phyloP scores from a whole-genome alignment of 2,888 invertebrate species.

The Argyresthia goedartella region DNA sequence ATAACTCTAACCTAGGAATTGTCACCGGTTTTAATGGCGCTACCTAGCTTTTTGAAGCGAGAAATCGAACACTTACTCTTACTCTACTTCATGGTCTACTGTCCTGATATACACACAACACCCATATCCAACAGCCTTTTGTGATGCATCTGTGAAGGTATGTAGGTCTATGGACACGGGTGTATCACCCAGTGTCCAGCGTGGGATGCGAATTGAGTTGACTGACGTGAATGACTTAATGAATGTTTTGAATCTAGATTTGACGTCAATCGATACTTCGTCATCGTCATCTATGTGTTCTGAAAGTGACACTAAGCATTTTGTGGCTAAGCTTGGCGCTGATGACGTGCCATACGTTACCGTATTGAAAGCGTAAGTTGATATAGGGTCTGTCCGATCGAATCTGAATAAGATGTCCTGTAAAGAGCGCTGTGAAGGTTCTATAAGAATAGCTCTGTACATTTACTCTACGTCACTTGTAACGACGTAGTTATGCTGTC shows the following conservation, averaged over 20 bases:
- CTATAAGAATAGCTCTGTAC: conserved; percentile 1
- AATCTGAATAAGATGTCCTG: conserved; percentile 15
- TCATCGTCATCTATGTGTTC: not conserved
- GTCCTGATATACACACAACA: conserved; percentile 8
- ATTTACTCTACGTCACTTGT: conserved; percentile 4
- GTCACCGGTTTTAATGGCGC: conserved; percentile 8
- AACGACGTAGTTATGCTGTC: conserved; percentile 4
- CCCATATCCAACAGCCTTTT: conserved; percentile 9
- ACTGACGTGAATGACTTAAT: conserved; percentile 5
- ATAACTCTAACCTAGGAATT: conserved; percentile 7
- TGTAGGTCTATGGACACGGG: conserved; percentile 14
- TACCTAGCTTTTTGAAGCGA: conserved; percentile 8
- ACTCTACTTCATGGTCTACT: not conserved
- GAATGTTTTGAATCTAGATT: not conserved
- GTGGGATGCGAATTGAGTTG: conserved; percentile 14
- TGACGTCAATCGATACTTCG: not conserved
- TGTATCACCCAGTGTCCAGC: conserved; percentile 10
- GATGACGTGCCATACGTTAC: conserved; percentile 16
- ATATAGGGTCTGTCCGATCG: conserved; percentile 10
- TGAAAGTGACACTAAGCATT: not conserved
- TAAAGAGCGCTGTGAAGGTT: conserved; percentile 6
- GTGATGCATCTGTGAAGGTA: conserved; percentile 13
- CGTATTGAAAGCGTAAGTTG: conserved; percentile 12
- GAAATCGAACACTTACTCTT: conserved; percentile 3
- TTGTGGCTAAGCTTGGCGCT: conserved; percentile 8